Percentiles rank a stretch among this genome's conserved stretches.
Evolutionary conservation across 2,113 vertebrate genomes (phyloP).

Genomic region (Urocitellus parryii): DNA sequence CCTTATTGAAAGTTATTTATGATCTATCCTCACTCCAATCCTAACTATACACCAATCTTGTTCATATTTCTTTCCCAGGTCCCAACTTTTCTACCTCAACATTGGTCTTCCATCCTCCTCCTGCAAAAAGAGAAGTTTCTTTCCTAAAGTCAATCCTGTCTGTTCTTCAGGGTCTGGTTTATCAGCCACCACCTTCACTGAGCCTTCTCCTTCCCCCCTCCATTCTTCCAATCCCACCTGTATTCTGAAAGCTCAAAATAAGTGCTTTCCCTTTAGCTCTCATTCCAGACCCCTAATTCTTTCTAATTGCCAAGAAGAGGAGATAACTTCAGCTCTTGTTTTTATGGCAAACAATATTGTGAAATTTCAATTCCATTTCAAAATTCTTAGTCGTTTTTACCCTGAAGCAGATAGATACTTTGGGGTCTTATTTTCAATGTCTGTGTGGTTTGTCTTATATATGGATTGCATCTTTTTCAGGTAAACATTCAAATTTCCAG

Average conservation of each 20-base stretch:
- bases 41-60: not conserved
- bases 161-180: not conserved
- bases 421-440: not conserved
- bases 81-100: not conserved
- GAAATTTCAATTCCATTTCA: not conserved
- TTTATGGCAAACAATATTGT: not conserved
- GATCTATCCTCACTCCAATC: not conserved
- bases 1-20: not conserved
- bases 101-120: not conserved
- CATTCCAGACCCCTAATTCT: not conserved
- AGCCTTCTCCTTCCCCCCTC: not conserved
- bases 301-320: not conserved
- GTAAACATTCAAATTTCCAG: slow-evolving; percentile 7
- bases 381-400: not conserved
- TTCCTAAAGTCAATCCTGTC: not conserved
- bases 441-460: not conserved
- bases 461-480: not conserved
- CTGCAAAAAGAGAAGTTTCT: not conserved
- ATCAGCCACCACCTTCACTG: not conserved
- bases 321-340: not conserved
- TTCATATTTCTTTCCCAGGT: not conserved
- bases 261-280: not conserved
- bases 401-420: not conserved
- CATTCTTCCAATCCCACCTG: not conserved
- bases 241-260: not conserved